A percentile compares a stretch with the other conserved stretches of the same genome.
Evolutionary conservation across 2,888 invertebrate species (phyloP).

Genomic region (Drosophila bunnanda): DNA sequence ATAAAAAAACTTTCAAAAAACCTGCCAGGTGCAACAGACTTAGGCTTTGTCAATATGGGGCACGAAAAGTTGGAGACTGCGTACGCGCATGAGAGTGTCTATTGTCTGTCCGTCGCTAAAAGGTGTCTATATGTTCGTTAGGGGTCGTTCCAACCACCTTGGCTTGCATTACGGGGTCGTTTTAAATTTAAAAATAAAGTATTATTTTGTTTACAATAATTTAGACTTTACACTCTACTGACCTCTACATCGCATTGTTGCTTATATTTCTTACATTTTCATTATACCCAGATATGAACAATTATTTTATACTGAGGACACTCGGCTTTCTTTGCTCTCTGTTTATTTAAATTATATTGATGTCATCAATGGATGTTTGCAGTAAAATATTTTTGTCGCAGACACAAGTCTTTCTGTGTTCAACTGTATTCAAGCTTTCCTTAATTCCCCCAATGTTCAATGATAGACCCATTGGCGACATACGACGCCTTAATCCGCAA

Average conservation of each 20-base stretch:
- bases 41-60: conserved; percentile 62
- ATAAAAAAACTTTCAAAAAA: conserved; percentile 14
- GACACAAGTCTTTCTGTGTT: no score
- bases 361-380: no score
- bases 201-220: not conserved
- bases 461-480: not conserved
- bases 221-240: not conserved
- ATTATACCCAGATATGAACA: not conserved
- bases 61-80: conserved; percentile 30
- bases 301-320: not conserved
- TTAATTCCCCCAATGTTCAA: not conserved
- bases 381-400: no score
- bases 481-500: conserved; percentile 17
- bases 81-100: conserved; percentile 31
- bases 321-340: not conserved
- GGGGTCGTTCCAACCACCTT: conserved; percentile 52
- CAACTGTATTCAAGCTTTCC: not conserved
- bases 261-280: not conserved
- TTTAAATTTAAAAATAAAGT: not conserved
- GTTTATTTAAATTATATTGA: not conserved
- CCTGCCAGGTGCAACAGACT: conserved; percentile 43
- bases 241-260: not conserved
- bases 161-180: conserved; percentile 56
- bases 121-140: conserved; percentile 14
- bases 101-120: conserved; percentile 46